Base-by-base conservation (phyloP, 64 coral and sea anemone genomes). In the Dendronephthya gigantea region DNA sequence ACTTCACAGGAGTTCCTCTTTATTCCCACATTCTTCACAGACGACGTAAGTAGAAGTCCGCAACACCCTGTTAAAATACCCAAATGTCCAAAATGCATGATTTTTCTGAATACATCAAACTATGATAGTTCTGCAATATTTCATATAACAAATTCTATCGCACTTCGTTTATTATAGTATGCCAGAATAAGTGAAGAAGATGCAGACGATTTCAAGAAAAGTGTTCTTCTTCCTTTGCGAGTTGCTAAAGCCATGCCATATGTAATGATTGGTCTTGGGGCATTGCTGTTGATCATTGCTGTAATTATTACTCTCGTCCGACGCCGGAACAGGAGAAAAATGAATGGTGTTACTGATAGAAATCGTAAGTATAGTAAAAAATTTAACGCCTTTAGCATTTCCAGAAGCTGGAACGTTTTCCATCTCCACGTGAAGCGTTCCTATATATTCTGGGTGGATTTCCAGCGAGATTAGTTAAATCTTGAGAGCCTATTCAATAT, bases 201-300 rank as follows among this genome's bases (percentile, higher is more conserved):
- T 35, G 72, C 72, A 79, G 72, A 79, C 0, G 72, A 79, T 39
- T 79, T 79, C 72, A 79, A 79, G 72, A 79, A 79, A 17, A 39
- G 72, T 34, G 72, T 79, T 36, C 72, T 79, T 79, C 36, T 79
- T 36, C 72, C 72, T 36, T 29, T 79, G 22, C 72, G 72, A 79
- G 72, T 79, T 34, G 36, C 36, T 33, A 34, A 39, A 1, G 36
- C 36, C 30, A 79, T 79, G 30, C 72, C 72, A 79, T 79, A 79
- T 35, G 30, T 9, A 15, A 79, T 79, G 72, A 79, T 79, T 34
- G 72, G 72, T 79, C 36, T 79, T 17, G 72, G 72, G 37, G 72
- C 31, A 4, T 79, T 79, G 36, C 22, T 79, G 9, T 39, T 79
- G 72, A 34, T 79, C 36, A 79, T 79, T 39, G 72, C 29, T 16